phyloP scores from a whole-genome alignment of 1,140 invertebrate species.

The Trichomalopsis sarcophagae region DNA sequence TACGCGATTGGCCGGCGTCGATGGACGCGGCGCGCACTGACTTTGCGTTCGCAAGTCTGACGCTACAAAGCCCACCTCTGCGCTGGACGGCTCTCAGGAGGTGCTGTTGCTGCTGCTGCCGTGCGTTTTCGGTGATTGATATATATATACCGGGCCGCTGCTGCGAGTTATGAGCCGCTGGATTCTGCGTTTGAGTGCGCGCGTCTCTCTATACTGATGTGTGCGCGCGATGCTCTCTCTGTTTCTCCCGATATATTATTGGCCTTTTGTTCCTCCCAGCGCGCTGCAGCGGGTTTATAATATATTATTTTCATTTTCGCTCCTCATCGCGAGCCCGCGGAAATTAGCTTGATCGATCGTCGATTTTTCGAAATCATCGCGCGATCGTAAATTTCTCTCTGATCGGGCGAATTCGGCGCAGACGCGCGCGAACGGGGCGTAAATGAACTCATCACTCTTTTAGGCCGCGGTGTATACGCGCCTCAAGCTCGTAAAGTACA shows the following conservation, averaged over 20 bases:
- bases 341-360: no score
- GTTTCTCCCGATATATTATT: no score
- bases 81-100: constrained; percentile 1
- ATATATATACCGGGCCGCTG: not conserved
- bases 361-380: no score
- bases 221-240: not conserved
- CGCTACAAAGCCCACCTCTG: constrained; percentile 30
- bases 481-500: not conserved
- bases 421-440: no score
- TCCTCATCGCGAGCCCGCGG: no score
- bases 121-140: constrained; percentile 34
- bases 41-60: constrained; percentile 13
- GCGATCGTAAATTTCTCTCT: not conserved
- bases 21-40: constrained; percentile 53
- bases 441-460: not conserved
- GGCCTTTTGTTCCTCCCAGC: no score
- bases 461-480: not conserved
- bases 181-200: not conserved
- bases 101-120: not conserved
- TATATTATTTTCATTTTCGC: no score
- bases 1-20: constrained; percentile 56
- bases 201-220: not conserved
- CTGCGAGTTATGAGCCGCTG: constrained; percentile 1
- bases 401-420: not conserved
- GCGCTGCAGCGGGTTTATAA: no score